Percentiles rank a stretch among this genome's conserved stretches.
These are phyloP conservation scores for Sceliomorpha sp. DNA, from an alignment of 2,888 invertebrate species.

Conservation along the genomic window DNA sequence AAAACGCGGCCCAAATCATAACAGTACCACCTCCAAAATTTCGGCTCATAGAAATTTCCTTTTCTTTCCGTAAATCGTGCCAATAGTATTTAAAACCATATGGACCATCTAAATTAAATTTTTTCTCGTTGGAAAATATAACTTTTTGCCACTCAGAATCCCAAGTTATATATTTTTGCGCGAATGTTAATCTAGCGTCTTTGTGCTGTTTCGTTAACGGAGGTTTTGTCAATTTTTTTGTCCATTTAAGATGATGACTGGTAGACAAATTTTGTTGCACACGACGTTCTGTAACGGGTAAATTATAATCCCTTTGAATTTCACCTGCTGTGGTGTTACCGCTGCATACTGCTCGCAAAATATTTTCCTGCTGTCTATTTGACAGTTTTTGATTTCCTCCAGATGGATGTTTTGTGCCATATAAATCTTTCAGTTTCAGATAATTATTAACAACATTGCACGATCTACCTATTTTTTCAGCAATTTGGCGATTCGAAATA, in stretches of 20 bases:
- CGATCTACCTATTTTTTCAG: slow-evolving; percentile 9
- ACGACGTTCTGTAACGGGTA: slow-evolving; percentile 14
- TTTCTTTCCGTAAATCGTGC: slow-evolving; percentile 12
- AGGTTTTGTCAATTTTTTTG: slow-evolving; percentile 15
- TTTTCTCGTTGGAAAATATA: too few species aligned
- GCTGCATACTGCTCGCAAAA: slow-evolving; percentile 3
- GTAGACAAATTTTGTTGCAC: slow-evolving; percentile 21
- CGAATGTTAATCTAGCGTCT: slow-evolving; percentile 15
- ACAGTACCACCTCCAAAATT: slow-evolving; percentile 10
- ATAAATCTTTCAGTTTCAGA: slow-evolving; percentile 9
- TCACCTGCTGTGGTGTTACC: slow-evolving; percentile 12
- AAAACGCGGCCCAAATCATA: slow-evolving; percentile 17
- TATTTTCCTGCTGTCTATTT: slow-evolving; percentile 10
- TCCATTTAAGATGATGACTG: slow-evolving; percentile 14
- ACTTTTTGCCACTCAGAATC: slow-evolving; percentile 19
- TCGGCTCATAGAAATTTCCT: slow-evolving; percentile 12
- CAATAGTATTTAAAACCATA: too few species aligned
- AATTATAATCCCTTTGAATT: slow-evolving; percentile 16
- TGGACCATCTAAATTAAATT: too few species aligned
- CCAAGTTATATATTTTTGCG: slow-evolving; percentile 14
- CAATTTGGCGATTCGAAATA: slow-evolving; percentile 6
- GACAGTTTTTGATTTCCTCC: slow-evolving; percentile 12
- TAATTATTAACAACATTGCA: slow-evolving; percentile 10
- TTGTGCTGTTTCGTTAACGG: slow-evolving; percentile 13
- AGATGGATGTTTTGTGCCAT: slow-evolving; percentile 12